Conservation (phyloP, 2,888 invertebrate species). For the Chydorus sphaericus region DNA sequence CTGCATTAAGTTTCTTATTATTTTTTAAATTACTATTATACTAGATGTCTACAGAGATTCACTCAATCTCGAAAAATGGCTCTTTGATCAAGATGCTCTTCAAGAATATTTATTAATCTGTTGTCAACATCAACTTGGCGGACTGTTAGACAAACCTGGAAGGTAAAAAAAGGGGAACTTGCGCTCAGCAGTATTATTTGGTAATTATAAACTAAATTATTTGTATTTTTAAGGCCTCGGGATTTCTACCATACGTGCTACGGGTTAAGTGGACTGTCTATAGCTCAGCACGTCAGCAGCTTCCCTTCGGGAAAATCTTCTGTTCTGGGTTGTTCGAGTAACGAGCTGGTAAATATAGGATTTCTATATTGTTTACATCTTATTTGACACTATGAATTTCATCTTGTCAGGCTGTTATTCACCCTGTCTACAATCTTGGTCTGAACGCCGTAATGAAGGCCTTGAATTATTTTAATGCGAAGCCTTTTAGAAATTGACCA, state of each 20-base stretch:
- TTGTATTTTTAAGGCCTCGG: slow-evolving; percentile 41
- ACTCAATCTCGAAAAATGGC: slow-evolving; percentile 35
- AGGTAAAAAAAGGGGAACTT: slow-evolving; percentile 46
- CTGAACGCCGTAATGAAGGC: slow-evolving; percentile 41
- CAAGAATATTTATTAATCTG: slow-evolving; percentile 91
- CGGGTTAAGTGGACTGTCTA: slow-evolving; percentile 79
- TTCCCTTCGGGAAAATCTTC: slow-evolving; percentile 26
- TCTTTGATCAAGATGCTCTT: slow-evolving; percentile 73
- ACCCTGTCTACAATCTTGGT: slow-evolving; percentile 70
- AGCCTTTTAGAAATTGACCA: slow-evolving; percentile 18
- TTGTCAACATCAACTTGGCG: slow-evolving; percentile 76
- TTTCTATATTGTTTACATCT: slow-evolving; percentile 16
- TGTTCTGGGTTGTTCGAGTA: slow-evolving; percentile 48
- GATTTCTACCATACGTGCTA: slow-evolving; percentile 98
- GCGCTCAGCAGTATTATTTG: neutral
- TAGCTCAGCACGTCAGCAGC: slow-evolving; percentile 62
- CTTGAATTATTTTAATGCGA: slow-evolving; percentile 26
- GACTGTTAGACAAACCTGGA: slow-evolving; percentile 89
- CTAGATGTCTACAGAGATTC: slow-evolving; percentile 3
- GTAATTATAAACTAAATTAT: neutral
- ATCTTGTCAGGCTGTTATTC: slow-evolving; percentile 53
- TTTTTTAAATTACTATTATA: neutral
- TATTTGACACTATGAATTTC: no score
- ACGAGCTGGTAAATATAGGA: slow-evolving; percentile 42
- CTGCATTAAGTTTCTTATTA: slow-evolving; percentile 3